Evolutionary conservation across 2,797 vertebrate genomes (phyloP).

Genomic region (Sebastes iracundus): DNA sequence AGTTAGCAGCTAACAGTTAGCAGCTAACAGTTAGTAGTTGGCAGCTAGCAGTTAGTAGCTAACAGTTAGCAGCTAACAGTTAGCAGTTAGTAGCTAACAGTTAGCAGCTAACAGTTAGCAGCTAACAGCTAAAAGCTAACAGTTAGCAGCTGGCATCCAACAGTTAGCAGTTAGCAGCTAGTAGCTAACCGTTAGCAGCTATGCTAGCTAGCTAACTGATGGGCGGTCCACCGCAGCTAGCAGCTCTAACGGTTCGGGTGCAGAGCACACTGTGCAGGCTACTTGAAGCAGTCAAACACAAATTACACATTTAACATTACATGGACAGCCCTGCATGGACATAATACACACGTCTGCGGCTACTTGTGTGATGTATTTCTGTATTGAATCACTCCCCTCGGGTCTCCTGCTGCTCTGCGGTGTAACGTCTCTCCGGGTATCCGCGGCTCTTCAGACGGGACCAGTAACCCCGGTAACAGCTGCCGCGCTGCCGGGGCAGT

Average conservation of each 20-base stretch:
- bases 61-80: fast-evolving
- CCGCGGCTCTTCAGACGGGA: constrained; percentile 28
- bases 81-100: fast-evolving
- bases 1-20: constrained; percentile 35
- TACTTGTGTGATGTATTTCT: not conserved
- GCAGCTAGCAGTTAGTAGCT: too few relatives aligned
- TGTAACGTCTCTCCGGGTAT: constrained; percentile 2
- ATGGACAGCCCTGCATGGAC: fast-evolving
- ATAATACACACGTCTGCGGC: fast-evolving
- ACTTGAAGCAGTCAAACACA: not conserved
- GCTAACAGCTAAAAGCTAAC: fast-evolving
- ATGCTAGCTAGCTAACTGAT: constrained; percentile 33
- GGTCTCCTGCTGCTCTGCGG: not conserved
- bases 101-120: too few relatives aligned
- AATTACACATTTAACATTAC: not conserved
- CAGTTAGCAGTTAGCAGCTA: too few relatives aligned
- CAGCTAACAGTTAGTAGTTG: too few relatives aligned
- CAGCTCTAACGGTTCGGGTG: not conserved
- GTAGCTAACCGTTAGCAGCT: not conserved
- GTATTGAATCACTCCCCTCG: not conserved
- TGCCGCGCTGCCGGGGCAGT: constrained; percentile 11
- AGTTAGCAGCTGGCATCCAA: too few relatives aligned
- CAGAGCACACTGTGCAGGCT: not conserved
- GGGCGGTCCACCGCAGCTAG: not conserved
- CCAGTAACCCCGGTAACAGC: constrained; percentile 45